A percentile compares a stretch with the other conserved stretches of the same genome.
Evolutionary conservation across 1,140 invertebrate species (phyloP).

Genomic region (Pseudomyrmex pallidus): DNA sequence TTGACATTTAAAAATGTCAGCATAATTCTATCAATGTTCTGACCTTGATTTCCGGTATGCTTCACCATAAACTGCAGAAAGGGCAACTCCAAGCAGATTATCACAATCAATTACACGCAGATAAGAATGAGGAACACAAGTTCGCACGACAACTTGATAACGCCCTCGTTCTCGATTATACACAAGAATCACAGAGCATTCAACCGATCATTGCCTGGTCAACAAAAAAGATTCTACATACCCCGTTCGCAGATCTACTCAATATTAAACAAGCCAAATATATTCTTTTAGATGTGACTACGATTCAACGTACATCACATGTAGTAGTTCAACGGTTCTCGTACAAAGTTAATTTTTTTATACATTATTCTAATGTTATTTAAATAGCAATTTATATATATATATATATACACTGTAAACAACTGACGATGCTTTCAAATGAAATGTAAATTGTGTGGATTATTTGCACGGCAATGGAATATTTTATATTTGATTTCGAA

Average conservation of each 20-base stretch:
- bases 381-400: slow-evolving; percentile 5
- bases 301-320: background rate
- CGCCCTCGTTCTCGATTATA: background rate
- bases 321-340: background rate
- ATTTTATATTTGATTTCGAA: slow-evolving; percentile 30
- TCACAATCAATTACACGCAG: background rate
- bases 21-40: slow-evolving; percentile 19
- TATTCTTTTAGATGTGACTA: background rate
- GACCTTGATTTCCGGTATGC: slow-evolving; percentile 8
- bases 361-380: background rate
- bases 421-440: background rate
- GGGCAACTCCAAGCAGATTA: background rate
- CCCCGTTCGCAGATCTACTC: background rate
- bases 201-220: background rate
- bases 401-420: background rate
- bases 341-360: background rate
- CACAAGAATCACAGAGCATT: background rate
- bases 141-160: background rate
- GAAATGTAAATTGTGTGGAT: slow-evolving; percentile 24
- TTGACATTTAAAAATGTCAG: slow-evolving; percentile 5
- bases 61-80: background rate
- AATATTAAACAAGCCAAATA: background rate
- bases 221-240: slow-evolving; percentile 32
- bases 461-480: background rate
- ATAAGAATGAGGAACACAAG: slow-evolving; percentile 16